Base-by-base conservation (phyloP, 1,140 invertebrate genomes). In the Euglossa dilemma region DNA sequence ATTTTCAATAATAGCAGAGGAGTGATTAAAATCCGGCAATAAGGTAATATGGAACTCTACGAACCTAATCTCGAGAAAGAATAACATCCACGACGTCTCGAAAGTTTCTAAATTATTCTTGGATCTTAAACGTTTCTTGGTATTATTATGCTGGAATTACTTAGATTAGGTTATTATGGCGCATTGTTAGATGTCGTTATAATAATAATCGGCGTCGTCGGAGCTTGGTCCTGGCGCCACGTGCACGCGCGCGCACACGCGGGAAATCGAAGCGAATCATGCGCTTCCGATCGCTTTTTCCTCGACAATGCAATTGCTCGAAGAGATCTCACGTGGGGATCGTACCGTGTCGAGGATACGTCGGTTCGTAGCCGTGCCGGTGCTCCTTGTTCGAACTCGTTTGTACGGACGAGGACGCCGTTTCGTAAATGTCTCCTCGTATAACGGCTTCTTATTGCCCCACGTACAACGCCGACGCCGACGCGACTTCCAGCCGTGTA, bases 371-470 rank as follows among this genome's bases (percentile, higher is more conserved):
- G 63, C n/a, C 63, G 45, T 64, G 54, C 9, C n/a, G 25, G 63
- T 72, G 50, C 20, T 75, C 52, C 45, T 85, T 75, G 50, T 56
- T 84, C 73, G 56, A 57, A 67, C 71, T 84, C 57, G 80, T 88
- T 80, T 66, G 64, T 83, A 77, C 71, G 59, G 69, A 67, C 45
- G 72, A 47, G 64, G 43, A 83, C 59, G 47, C 73, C 64, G 79
- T 90, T 89, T 85, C 88, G 77, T 84, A 84, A 90, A 87, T 87
- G 89, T 79, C 85, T 79, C 86, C 83, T 85, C 67, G 84, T 81
- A 89, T 83, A 87, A 84, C 72, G 63, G 67, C 84, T 87, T 88
- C 86, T 88, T 90, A 90, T 88, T 88, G 84, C 79, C 64, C 74
- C 70, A 77, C 73, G 80, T 83, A 85, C 87, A 84, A 73, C 43